A percentile compares a stretch with the other conserved stretches of the same genome.
phyloP scores from a whole-genome alignment of 2,888 invertebrate species.

The Limnephilus auricula region DNA sequence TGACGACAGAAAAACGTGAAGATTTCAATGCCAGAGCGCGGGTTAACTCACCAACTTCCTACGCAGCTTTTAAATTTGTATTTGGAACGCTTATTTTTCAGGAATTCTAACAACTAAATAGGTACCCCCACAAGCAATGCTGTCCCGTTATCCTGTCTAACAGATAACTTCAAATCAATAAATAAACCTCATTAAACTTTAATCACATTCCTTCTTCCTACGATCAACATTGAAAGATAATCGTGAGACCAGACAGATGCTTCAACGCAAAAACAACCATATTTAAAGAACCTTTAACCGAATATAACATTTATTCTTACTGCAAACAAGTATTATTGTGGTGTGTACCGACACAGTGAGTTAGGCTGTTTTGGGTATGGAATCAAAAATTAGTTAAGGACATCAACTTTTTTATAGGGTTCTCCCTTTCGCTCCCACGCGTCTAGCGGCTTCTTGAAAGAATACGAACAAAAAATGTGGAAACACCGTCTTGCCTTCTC shows the following conservation, averaged over 20 bases:
- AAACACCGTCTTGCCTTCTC: constrained; percentile 42
- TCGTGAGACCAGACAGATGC: constrained; percentile 46
- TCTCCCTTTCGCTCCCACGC: constrained; percentile 56
- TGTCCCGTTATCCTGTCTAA: not conserved
- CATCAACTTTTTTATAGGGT: constrained; percentile 54
- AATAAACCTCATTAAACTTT: constrained; percentile 21
- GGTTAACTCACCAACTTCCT: constrained; percentile 36
- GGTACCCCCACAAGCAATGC: not conserved
- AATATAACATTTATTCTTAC: not conserved
- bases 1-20: not conserved
- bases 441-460: constrained; percentile 29
- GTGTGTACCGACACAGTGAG: not conserved
- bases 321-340: not conserved
- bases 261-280: not conserved
- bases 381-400: constrained; percentile 32
- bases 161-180: constrained; percentile 7
- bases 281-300: not conserved
- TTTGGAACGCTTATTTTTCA: not conserved
- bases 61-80: not conserved
- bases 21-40: constrained; percentile 18
- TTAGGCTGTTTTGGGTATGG: constrained; percentile 30
- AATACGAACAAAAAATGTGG: constrained; percentile 54
- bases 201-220: constrained; percentile 41
- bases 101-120: not conserved
- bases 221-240: not conserved